Conservation (phyloP, 2,113 vertebrate species). For the Monarcha castaneiventris region DNA sequence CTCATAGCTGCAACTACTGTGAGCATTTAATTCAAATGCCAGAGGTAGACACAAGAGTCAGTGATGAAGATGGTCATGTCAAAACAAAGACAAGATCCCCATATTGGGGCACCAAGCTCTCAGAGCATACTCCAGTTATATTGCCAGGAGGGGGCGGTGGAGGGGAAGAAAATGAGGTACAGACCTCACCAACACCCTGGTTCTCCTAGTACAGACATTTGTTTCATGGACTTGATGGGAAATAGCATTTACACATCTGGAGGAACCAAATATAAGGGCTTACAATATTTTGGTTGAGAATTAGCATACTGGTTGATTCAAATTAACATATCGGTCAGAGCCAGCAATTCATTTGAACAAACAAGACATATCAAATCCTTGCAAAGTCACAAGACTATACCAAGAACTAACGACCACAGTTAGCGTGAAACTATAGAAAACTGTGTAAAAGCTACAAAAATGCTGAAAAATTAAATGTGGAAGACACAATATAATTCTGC, state of each 20-base stretch:
- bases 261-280: neutral
- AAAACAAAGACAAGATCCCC: neutral
- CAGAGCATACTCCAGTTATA: rapidly evolving
- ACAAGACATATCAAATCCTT: neutral
- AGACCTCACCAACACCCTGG: neutral
- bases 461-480: neutral
- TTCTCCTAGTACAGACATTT: neutral
- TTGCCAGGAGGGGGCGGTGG: rapidly evolving
- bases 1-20: neutral
- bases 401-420: neutral
- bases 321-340: neutral
- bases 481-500: neutral
- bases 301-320: neutral
- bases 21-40: neutral
- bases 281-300: neutral
- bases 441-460: neutral
- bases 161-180: neutral
- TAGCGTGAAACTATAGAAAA: neutral
- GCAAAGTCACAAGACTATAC: neutral
- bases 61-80: neutral
- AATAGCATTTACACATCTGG: neutral
- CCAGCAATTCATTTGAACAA: neutral
- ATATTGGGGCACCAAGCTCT: neutral
- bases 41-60: neutral
- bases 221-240: neutral